A percentile compares a stretch with the other conserved stretches of the same genome.
phyloP scores from a whole-genome alignment of 2,797 vertebrate species.

The Spheniscus humboldti region DNA sequence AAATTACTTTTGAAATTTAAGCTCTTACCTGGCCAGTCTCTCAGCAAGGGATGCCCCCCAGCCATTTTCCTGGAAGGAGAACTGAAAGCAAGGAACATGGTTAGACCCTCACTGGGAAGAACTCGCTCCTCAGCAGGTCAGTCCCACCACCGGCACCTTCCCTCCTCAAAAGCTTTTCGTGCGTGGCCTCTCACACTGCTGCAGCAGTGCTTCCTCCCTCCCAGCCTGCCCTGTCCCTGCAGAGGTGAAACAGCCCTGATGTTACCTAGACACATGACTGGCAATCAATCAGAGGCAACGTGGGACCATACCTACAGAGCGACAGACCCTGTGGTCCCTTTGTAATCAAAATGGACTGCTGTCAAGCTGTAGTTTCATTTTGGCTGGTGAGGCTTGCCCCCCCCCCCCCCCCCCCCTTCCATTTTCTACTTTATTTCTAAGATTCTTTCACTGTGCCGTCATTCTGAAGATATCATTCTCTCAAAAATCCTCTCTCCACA shows the following conservation, averaged over 20 bases:
- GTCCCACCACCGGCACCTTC: neutral
- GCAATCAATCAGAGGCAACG: neutral
- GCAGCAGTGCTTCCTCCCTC: fast-evolving
- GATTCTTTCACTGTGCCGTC: neutral
- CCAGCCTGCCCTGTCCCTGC: neutral
- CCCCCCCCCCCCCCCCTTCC: too few relatives aligned
- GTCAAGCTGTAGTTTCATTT: neutral
- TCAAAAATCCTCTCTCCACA: neutral
- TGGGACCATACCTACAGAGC: too few relatives aligned
- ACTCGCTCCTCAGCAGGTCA: neutral
- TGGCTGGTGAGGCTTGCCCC: neutral
- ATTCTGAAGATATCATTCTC: neutral
- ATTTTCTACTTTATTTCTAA: neutral
- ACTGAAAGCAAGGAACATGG: conserved; percentile 69
- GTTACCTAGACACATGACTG: fast-evolving
- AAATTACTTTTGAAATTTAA: neutral
- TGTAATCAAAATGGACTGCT: neutral
- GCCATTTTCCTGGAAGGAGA: conserved; percentile 85
- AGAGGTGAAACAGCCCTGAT: neutral
- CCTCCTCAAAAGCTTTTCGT: neutral
- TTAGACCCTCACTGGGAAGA: neutral
- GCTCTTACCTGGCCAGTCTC: conserved; percentile 84
- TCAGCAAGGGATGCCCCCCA: conserved; percentile 87
- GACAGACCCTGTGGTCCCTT: fast-evolving
- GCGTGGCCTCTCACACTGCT: neutral